Evolutionary conservation across 2,888 invertebrate species (phyloP).

Genomic region (Saturnia pavonia): DNA sequence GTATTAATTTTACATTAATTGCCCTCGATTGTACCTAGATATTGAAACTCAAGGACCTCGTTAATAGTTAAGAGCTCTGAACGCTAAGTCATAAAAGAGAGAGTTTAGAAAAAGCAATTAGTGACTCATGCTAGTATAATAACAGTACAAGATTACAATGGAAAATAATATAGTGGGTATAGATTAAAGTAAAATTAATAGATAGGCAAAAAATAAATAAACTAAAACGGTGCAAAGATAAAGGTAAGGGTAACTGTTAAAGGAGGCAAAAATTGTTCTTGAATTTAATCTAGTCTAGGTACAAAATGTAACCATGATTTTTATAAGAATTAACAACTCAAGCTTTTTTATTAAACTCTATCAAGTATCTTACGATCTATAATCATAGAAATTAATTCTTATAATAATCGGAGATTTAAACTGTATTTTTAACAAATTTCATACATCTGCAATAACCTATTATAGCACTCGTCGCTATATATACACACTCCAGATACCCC

Average conservation of each 20-base stretch:
- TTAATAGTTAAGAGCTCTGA: not conserved
- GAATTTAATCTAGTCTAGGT: too few species aligned
- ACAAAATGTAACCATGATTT: not conserved
- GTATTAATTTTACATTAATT: not conserved
- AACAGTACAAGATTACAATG: too few species aligned
- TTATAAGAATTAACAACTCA: too few species aligned
- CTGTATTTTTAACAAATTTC: not conserved
- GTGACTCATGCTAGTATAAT: too few species aligned
- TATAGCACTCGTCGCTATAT: not conserved
- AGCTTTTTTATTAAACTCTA: too few species aligned
- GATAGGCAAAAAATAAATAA: not conserved
- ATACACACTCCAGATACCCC: not conserved
- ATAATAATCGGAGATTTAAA: not conserved
- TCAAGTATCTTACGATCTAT: too few species aligned
- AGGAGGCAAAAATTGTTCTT: too few species aligned
- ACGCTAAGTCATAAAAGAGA: not conserved
- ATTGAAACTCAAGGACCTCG: too few species aligned
- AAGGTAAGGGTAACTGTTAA: not conserved
- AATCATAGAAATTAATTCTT: not conserved
- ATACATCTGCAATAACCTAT: too few species aligned
- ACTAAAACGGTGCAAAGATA: not conserved
- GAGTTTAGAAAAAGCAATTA: not conserved
- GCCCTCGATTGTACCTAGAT: not conserved
- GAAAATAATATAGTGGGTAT: not conserved
- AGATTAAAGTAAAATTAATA: not conserved